Evolutionary conservation across 2,113 vertebrate genomes (phyloP).

Genomic region (Phyllopteryx taeniolatus): DNA sequence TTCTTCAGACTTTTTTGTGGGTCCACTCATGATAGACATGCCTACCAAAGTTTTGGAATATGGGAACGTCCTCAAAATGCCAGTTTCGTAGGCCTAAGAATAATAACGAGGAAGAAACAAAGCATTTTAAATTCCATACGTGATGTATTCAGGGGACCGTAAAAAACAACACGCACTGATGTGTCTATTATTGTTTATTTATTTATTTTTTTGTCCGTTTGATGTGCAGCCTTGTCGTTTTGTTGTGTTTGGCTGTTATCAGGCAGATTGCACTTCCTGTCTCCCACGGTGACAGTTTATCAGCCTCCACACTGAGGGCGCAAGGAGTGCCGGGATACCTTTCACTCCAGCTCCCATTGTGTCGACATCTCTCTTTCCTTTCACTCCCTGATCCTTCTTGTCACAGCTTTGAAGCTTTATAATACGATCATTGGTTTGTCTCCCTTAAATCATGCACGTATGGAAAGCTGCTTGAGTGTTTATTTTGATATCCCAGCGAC

Average conservation of each 20-base stretch:
- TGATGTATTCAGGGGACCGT: not conserved
- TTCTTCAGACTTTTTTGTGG: no score
- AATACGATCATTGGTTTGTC: slow-evolving; percentile 20
- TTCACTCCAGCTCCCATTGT: slow-evolving; percentile 12
- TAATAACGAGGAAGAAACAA: not conserved
- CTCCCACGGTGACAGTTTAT: slow-evolving; percentile 55
- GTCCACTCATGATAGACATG: no score
- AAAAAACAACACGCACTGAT: not conserved
- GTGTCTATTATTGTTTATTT: slow-evolving; percentile 23
- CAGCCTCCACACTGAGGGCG: slow-evolving; percentile 19
- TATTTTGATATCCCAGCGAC: not conserved
- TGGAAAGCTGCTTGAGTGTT: not conserved
- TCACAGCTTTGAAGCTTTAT: slow-evolving; percentile 35
- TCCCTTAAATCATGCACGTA: not conserved
- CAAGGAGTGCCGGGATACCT: slow-evolving; percentile 27
- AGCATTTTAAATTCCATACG: not conserved
- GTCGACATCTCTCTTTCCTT: slow-evolving; percentile 33
- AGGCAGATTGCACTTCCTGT: slow-evolving; percentile 55
- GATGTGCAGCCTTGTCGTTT: slow-evolving; percentile 42
- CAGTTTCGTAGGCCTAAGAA: no score
- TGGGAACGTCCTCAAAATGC: no score
- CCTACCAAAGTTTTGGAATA: no score
- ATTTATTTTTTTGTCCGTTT: slow-evolving; percentile 37
- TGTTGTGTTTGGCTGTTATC: slow-evolving; percentile 53
- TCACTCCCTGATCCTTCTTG: slow-evolving; percentile 37